phyloP scores from a whole-genome alignment of 2,113 vertebrate genomes.

The Labrus mixtus region DNA sequence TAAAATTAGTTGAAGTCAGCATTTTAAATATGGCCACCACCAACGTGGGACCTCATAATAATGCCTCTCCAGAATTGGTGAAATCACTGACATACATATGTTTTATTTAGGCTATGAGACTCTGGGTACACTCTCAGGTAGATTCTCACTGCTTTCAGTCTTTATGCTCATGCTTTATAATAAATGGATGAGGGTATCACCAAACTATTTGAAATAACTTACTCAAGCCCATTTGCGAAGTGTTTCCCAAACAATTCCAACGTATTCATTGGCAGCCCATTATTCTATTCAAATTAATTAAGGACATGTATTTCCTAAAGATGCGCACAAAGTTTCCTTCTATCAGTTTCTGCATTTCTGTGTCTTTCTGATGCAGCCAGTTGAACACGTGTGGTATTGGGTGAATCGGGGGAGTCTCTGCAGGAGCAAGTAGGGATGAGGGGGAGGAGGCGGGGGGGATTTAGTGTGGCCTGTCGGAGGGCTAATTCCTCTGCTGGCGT shows the following conservation, averaged over 20 bases:
- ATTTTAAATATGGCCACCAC: no score
- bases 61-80: no score
- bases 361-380: constrained; percentile 47
- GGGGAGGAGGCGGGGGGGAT: constrained; percentile 62
- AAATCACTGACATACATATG: no score
- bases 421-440: constrained; percentile 41
- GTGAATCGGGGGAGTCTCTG: constrained; percentile 59
- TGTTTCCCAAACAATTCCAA: not conserved
- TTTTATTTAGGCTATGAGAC: no score
- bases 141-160: no score
- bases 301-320: constrained; percentile 1
- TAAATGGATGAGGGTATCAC: not conserved
- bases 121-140: no score
- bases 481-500: constrained; percentile 83
- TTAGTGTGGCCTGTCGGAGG: constrained; percentile 77
- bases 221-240: not conserved
- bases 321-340: constrained; percentile 22
- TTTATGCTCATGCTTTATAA: no score
- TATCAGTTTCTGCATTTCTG: constrained; percentile 7
- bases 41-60: no score
- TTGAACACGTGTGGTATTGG: constrained; percentile 47
- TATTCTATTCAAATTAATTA: not conserved
- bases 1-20: no score
- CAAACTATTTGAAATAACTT: not conserved
- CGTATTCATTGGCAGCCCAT: not conserved